phyloP scores from a whole-genome alignment of 2,888 invertebrate species.

The Dasypolia templi region DNA sequence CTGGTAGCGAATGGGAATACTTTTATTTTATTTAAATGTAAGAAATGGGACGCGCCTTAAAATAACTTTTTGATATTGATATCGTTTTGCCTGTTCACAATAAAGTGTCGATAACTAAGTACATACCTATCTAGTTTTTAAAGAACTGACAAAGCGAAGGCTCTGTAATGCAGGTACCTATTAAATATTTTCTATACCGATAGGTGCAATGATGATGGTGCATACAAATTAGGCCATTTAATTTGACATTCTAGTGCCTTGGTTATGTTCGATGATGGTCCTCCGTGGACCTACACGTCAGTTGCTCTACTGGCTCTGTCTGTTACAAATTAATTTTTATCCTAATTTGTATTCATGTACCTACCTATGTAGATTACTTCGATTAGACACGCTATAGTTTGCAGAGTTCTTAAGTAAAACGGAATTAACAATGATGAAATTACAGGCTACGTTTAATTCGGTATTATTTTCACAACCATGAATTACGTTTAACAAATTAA shows the following conservation, averaged over 20 bases:
- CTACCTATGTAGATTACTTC: neutral
- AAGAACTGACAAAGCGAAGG: conserved; percentile 2
- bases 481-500: conserved; percentile 11
- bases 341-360: conserved; percentile 11
- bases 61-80: conserved; percentile 19
- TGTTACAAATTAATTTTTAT: conserved; percentile 1
- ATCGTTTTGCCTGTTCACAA: neutral
- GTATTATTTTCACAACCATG: conserved; percentile 5
- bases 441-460: neutral
- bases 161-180: neutral
- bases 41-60: conserved; percentile 25
- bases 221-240: conserved; percentile 42
- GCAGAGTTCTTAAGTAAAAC: neutral
- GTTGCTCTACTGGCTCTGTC: neutral
- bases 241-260: conserved; percentile 37
- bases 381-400: conserved; percentile 1
- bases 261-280: conserved; percentile 6
- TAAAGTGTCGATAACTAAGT: neutral
- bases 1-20: conserved; percentile 73
- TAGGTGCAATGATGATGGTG: conserved; percentile 28
- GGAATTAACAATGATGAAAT: conserved; percentile 12
- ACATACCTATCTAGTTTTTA: neutral
- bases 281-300: neutral
- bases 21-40: conserved; percentile 68
- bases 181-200: conserved; percentile 17